Percentiles rank a stretch among this genome's conserved stretches.
Conservation (phyloP, 2,113 vertebrate species). For the Actinemys pallida region DNA sequence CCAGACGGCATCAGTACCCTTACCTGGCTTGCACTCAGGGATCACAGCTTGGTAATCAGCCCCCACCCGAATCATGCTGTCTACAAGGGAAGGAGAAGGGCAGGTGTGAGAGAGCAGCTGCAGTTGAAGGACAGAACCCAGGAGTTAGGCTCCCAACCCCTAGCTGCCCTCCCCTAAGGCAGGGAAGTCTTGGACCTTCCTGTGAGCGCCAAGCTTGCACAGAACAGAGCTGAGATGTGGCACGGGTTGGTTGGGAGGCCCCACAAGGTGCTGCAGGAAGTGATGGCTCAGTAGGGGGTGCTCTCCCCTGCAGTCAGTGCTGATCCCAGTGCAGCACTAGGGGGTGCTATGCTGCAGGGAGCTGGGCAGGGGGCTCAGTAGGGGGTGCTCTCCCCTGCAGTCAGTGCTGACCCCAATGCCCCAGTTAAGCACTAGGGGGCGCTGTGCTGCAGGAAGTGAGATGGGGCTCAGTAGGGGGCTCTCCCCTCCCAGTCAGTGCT, state of each 20-base stretch:
- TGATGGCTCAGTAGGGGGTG: background rate
- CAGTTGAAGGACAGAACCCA: background rate
- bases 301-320: background rate
- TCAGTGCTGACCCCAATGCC: background rate
- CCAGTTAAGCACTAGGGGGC: background rate
- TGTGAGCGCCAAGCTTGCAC: too few relatives aligned
- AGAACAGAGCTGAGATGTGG: background rate
- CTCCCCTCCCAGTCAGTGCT: background rate
- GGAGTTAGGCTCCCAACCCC: background rate
- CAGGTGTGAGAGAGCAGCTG: constrained; percentile 18
- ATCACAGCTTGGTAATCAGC: constrained; percentile 94
- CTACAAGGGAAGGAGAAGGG: constrained; percentile 72
- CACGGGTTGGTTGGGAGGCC: background rate
- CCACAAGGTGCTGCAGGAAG: background rate
- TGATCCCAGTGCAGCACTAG: background rate
- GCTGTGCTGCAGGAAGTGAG: background rate
- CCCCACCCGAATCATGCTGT: constrained; percentile 95
- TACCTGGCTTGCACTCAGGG: constrained; percentile 93
- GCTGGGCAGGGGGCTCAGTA: background rate
- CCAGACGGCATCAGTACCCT: background rate
- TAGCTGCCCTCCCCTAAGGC: background rate
- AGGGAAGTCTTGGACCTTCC: background rate
- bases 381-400: background rate
- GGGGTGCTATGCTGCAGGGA: background rate
- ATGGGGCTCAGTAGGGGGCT: background rate